phyloP scores from a whole-genome alignment of 2,797 vertebrate species.

The Xiphophorus birchmanni region DNA sequence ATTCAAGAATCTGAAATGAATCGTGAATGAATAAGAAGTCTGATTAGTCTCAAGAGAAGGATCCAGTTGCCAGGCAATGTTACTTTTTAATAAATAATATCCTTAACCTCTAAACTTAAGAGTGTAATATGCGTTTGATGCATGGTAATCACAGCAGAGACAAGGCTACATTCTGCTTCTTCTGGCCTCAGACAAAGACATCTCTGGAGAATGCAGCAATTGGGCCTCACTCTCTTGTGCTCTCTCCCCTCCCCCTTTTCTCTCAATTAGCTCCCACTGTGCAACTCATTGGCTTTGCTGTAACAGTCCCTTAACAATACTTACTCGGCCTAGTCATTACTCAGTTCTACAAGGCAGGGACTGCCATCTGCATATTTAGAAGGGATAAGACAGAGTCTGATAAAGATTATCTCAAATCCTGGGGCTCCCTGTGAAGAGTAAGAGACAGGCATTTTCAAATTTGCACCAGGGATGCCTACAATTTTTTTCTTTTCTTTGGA shows the following conservation, averaged over 20 bases:
- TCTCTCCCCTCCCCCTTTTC: slow-evolving; percentile 51
- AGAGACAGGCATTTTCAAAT: slow-evolving; percentile 21
- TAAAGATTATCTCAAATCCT: slow-evolving; percentile 39
- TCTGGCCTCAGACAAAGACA: slow-evolving; percentile 69
- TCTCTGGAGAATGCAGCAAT: slow-evolving; percentile 77
- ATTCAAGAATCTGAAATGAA: slow-evolving; percentile 64
- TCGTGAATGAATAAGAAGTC: slow-evolving; percentile 56
- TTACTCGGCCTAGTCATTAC: slow-evolving; percentile 73
- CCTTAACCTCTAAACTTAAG: slow-evolving; percentile 59
- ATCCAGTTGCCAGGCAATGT: slow-evolving; percentile 55
- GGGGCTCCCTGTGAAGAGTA: slow-evolving; percentile 31
- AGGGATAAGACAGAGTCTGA: slow-evolving; percentile 40
- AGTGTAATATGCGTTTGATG: slow-evolving; percentile 65
- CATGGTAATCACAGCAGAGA: slow-evolving; percentile 65
- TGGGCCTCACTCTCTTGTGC: slow-evolving; percentile 65
- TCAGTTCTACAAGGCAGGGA: slow-evolving; percentile 59
- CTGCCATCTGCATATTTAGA: slow-evolving; percentile 64
- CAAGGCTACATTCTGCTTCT: slow-evolving; percentile 57
- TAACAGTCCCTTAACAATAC: slow-evolving; percentile 78
- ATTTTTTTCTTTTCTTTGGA: not conserved
- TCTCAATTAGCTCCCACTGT: slow-evolving; percentile 81
- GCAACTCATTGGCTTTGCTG: slow-evolving; percentile 78
- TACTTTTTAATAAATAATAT: slow-evolving; percentile 67
- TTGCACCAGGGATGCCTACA: not conserved
- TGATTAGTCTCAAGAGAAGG: slow-evolving; percentile 65